Base-by-base conservation (phyloP, 2,888 invertebrate genomes). In the Synergus itoensis region DNA sequence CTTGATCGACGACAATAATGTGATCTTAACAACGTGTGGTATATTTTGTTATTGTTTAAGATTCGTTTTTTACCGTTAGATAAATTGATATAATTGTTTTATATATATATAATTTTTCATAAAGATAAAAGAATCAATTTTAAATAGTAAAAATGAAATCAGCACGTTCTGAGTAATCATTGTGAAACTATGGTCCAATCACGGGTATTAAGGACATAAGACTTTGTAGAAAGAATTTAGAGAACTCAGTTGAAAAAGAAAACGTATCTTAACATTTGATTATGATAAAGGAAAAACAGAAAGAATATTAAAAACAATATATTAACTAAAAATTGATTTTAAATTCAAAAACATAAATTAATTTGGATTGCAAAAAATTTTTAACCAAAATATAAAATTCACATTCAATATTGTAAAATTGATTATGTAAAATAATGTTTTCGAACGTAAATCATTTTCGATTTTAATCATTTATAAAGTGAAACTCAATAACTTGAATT, bases 31-130 rank as follows among this genome's bases (percentile, higher is more conserved):
- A 88, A 87, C 88, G 88, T 88, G 85, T 87, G 88, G 87, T 88
- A 88, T 87, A 87, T 83, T 85, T 90, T 89, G 88, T 90, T 90
- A 90, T 88, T 88, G 86, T 90, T 90, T 88, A 88, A 88, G 87
- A 87, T 87, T 87, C 87, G 84, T 89, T 87, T 88, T 86, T 85
- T 85, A 87, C 88, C 86, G 84, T 90, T 89, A 87, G 82, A 85
- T 63, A 85, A 88, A 88, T 86, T 84, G 78, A 87, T 87, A 81
- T 86, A 86, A 87, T 86, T 88, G 85, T 89, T 88, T 85, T 87
- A 82, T 69, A 80, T 77, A 73, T 73, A 43, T 57, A 43, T 69
- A 67, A 60, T 53, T 77, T 69, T 48, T 69, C 48, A 16, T 69
- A 69, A 48, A n/a, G 16, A 48, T 36, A 73, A 64, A 64, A 64